phyloP scores from a whole-genome alignment of 2,113 vertebrate species.

The Apteryx mantelli region DNA sequence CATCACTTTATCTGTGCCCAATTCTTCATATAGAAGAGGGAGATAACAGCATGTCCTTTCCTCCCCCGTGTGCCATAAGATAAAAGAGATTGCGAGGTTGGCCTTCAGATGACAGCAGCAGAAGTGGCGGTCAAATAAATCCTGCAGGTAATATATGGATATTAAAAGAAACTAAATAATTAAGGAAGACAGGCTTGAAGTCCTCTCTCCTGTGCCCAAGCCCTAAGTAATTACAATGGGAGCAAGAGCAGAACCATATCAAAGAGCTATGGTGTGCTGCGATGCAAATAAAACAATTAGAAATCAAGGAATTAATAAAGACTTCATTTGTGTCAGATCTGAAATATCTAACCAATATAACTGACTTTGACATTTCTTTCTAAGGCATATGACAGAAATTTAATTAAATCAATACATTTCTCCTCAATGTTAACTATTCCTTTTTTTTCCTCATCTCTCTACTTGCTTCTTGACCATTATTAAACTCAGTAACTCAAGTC shows the following conservation, averaged over 20 bases:
- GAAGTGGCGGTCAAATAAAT: neutral
- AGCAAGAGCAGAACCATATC: neutral
- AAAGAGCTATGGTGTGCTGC: neutral
- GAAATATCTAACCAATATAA: constrained; percentile 64
- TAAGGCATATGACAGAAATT: constrained; percentile 28
- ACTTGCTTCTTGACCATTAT: constrained; percentile 59
- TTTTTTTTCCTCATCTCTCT: neutral
- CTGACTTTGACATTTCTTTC: constrained; percentile 24
- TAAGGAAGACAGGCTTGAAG: neutral
- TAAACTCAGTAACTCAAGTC: constrained; percentile 60
- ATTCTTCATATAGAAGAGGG: neutral
- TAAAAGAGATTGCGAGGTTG: neutral
- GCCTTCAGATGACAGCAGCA: neutral
- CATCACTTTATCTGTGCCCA: neutral
- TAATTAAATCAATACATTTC: constrained; percentile 74
- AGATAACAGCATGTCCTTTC: neutral
- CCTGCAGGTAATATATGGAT: neutral
- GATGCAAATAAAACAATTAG: constrained; percentile 54
- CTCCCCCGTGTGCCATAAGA: neutral
- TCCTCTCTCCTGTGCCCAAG: neutral
- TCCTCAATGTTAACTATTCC: constrained; percentile 1
- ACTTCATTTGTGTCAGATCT: constrained; percentile 56
- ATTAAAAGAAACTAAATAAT: neutral
- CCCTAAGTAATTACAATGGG: neutral
- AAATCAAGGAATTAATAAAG: constrained; percentile 58